A percentile compares a stretch with the other conserved stretches of the same genome.
Conservation (phyloP, 2,797 vertebrate genomes). For the Chelidonichthys spinosus region DNA sequence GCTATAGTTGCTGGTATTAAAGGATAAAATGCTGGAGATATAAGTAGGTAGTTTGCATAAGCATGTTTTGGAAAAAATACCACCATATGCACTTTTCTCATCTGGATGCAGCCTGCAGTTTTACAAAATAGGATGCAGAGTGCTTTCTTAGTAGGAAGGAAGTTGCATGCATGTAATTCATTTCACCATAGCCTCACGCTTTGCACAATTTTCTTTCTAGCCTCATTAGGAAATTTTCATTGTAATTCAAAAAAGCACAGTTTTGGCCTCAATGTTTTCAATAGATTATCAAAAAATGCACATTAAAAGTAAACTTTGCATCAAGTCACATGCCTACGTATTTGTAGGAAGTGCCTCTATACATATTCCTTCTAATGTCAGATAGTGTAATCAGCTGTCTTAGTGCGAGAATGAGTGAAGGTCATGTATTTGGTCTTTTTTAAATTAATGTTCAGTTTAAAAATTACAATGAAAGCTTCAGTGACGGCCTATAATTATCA, state of each 20-base stretch:
- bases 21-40: neutral
- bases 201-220: no score
- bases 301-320: no score
- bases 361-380: neutral
- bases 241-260: neutral
- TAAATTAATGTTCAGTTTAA: no score
- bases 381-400: neutral
- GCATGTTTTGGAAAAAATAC: neutral
- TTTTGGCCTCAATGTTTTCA: neutral
- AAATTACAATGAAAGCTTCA: no score
- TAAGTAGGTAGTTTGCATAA: neutral
- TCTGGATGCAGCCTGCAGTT: neutral
- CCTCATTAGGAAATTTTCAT: neutral
- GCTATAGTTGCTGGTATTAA: neutral
- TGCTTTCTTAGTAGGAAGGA: no score
- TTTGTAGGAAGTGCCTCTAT: neutral
- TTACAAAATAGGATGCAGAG: no score
- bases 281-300: no score
- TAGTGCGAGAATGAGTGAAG: neutral
- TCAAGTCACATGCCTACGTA: no score
- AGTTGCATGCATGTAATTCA: no score
- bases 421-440: no score
- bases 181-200: no score
- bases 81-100: neutral
- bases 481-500: no score